Evolutionary conservation across 2,113 vertebrate species (phyloP).

Genomic region (Chaetorhynchus papuensis): DNA sequence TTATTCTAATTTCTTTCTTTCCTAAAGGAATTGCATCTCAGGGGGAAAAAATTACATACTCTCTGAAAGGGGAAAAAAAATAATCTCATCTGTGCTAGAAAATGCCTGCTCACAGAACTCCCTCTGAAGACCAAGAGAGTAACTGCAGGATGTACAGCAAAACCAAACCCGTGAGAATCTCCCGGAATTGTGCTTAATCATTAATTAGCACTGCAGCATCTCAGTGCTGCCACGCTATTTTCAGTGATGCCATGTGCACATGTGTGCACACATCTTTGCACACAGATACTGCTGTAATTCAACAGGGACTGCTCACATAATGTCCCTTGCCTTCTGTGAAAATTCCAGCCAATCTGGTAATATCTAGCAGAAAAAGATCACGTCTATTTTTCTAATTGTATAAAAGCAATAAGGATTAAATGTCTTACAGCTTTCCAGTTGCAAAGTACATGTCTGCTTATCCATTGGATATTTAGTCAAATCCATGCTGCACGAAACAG

Average conservation of each 20-base stretch:
- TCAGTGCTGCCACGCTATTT: not conserved
- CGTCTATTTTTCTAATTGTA: not conserved
- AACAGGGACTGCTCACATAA: not conserved
- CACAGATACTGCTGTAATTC: not conserved
- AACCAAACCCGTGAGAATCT: not conserved
- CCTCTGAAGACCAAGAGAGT: conserved; percentile 1
- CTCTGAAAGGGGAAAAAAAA: not conserved
- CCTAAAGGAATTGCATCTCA: not conserved
- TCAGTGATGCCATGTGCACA: not conserved
- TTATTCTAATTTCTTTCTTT: not conserved
- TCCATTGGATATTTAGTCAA: conserved; percentile 92
- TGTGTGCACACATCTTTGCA: not conserved
- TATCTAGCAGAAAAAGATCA: not conserved
- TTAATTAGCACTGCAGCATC: not conserved
- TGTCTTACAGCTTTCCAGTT: conserved; percentile 91
- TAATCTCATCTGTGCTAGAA: not conserved
- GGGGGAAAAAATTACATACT: too few relatives aligned
- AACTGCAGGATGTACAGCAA: not conserved
- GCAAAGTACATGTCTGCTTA: conserved; percentile 88
- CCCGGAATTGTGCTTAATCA: not conserved
- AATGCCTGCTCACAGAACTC: conserved; percentile 10
- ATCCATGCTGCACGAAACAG: conserved; percentile 91
- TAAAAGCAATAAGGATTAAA: not conserved
- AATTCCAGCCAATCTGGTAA: not conserved
- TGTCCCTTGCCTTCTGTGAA: not conserved